These are phyloP conservation scores for Lophochroa leadbeateri DNA, from an alignment of 2,113 vertebrate species.

Conservation along the genomic window DNA sequence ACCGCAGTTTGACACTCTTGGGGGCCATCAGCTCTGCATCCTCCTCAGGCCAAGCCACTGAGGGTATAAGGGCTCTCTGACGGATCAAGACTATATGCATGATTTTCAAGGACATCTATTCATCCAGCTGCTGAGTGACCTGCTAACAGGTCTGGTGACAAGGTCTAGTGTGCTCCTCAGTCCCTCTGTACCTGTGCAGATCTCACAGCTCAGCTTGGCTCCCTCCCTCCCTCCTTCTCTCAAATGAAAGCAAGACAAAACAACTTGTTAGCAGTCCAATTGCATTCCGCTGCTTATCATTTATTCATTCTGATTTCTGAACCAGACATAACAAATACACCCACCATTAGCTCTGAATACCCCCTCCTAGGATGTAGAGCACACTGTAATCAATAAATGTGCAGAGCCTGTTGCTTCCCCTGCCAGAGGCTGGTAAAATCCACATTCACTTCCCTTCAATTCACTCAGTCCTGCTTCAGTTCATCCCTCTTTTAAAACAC, in stretches of 20 bases:
- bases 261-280: background rate
- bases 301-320: slow-evolving; percentile 34
- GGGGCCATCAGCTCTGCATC: background rate
- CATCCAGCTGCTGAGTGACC: background rate
- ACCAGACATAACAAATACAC: slow-evolving; percentile 22
- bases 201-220: background rate
- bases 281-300: background rate
- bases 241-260: background rate
- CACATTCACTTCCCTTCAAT: background rate
- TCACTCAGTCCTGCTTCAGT: background rate
- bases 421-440: slow-evolving; percentile 5
- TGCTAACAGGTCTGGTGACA: background rate
- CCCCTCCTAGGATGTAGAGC: background rate
- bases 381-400: slow-evolving; percentile 7
- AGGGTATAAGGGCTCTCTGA: background rate
- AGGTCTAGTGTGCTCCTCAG: background rate
- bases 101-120: background rate
- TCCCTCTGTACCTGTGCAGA: background rate
- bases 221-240: background rate
- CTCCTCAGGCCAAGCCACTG: background rate
- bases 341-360: background rate
- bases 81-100: background rate
- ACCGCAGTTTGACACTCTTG: accelerated
- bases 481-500: background rate
- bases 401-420: background rate